phyloP scores from a whole-genome alignment of 2,888 invertebrate species.

The Eupithecia dodoneata region DNA sequence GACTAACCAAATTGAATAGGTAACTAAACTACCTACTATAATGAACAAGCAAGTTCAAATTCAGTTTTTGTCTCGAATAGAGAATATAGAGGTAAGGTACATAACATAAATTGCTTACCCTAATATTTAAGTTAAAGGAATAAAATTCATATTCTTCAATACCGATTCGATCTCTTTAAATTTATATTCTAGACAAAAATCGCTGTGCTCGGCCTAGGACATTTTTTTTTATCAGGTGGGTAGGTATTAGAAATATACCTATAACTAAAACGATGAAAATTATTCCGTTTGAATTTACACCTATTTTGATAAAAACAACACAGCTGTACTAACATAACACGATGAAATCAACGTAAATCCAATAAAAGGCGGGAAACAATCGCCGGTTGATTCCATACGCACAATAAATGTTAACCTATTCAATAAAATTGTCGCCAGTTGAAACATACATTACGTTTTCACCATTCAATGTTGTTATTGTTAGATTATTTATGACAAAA shows the following conservation, averaged over 20 bases:
- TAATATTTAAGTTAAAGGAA: too few relatives aligned
- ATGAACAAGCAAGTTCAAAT: neutral
- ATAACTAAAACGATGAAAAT: neutral
- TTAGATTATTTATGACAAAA: neutral
- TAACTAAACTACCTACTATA: too few relatives aligned
- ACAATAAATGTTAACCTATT: conserved; percentile 7
- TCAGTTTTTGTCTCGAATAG: too few relatives aligned
- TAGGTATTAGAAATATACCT: neutral
- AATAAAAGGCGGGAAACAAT: conserved; percentile 27
- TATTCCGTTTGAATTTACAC: neutral
- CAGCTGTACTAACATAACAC: conserved; percentile 20
- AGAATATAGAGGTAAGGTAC: too few relatives aligned
- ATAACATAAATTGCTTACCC: too few relatives aligned
- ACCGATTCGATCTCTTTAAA: too few relatives aligned
- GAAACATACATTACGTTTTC: conserved; percentile 7
- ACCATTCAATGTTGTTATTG: neutral
- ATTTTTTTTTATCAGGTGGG: too few relatives aligned
- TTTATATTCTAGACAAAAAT: too few relatives aligned
- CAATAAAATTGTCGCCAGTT: conserved; percentile 29
- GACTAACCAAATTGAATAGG: neutral
- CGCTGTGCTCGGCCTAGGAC: too few relatives aligned
- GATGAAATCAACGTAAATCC: conserved; percentile 18
- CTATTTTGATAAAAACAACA: conserved; percentile 14
- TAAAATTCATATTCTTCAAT: too few relatives aligned
- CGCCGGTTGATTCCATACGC: neutral